Evolutionary conservation across 2,888 invertebrate genomes (phyloP).

Genomic region (Spodoptera picta): DNA sequence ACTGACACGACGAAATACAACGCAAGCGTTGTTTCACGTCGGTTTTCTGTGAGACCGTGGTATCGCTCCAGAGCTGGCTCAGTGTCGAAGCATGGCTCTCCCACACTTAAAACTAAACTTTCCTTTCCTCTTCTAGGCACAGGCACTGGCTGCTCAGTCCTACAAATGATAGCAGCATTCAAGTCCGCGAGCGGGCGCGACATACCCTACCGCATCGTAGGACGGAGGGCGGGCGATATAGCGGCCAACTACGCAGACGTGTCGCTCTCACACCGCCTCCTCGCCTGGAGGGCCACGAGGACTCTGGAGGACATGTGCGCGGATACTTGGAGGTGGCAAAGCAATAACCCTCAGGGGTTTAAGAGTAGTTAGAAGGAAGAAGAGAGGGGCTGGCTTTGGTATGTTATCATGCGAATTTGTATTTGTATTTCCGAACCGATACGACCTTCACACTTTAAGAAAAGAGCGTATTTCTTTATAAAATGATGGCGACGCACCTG

Average conservation of each 20-base stretch:
- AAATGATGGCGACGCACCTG: no score
- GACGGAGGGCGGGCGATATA: slow-evolving; percentile 94
- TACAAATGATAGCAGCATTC: slow-evolving; percentile 95
- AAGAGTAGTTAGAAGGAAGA: slow-evolving; percentile 46
- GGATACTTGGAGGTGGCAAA: slow-evolving; percentile 97
- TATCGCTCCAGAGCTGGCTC: no score
- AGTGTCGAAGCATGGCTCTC: no score
- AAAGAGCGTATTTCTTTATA: no score
- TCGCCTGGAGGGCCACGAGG: slow-evolving; percentile 95
- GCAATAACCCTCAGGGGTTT: slow-evolving; percentile 93
- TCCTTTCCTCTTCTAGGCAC: slow-evolving; percentile 83
- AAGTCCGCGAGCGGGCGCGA: slow-evolving; percentile 92
- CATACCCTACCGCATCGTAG: slow-evolving; percentile 92
- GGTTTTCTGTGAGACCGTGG: no score
- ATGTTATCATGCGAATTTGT: no score
- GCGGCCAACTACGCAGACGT: slow-evolving; percentile 95
- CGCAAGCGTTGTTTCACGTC: no score
- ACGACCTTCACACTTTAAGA: no score
- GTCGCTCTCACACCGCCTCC: slow-evolving; percentile 91
- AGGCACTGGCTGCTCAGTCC: slow-evolving; percentile 95
- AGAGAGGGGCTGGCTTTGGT: background rate
- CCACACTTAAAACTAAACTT: background rate
- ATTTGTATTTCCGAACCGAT: no score
- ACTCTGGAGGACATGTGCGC: slow-evolving; percentile 94
- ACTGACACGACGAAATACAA: no score